Evolutionary conservation across 2,113 vertebrate species (phyloP).

Genomic region (Rhinopomastus cyanomelas): DNA sequence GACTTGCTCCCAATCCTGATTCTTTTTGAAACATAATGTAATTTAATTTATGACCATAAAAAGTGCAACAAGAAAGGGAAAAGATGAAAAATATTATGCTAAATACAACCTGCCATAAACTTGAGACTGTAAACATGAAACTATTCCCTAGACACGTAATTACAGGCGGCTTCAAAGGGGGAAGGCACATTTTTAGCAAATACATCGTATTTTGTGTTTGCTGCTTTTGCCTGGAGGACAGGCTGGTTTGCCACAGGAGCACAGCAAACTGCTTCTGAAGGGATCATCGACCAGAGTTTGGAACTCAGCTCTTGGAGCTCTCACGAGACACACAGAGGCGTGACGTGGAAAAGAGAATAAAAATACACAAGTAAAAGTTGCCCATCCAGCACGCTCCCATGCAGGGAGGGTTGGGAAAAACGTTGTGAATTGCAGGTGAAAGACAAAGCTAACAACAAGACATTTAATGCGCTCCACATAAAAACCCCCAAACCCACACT

Average conservation of each 20-base stretch:
- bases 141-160: conserved; percentile 60
- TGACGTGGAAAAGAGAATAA: not conserved
- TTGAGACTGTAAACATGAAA: conserved; percentile 60
- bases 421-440: too few relatives aligned
- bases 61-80: conserved; percentile 22
- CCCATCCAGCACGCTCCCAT: not conserved
- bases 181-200: conserved; percentile 35
- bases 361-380: not conserved
- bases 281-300: conserved; percentile 22
- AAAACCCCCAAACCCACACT: too few relatives aligned
- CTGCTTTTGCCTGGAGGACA: conserved; percentile 39
- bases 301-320: not conserved
- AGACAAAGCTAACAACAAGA: too few relatives aligned
- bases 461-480: too few relatives aligned
- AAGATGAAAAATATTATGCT: conserved; percentile 53
- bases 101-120: conserved; percentile 5
- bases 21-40: not conserved
- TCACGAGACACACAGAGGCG: not conserved
- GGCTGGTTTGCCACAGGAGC: conserved; percentile 9
- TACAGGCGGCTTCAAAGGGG: conserved; percentile 61
- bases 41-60: conserved; percentile 35
- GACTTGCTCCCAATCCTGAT: not conserved
- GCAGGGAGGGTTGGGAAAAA: too few relatives aligned
- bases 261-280: conserved; percentile 21
- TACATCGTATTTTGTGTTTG: not conserved